Evolutionary conservation across 2,888 invertebrate genomes (phyloP).

Genomic region (Brenthis ino): DNA sequence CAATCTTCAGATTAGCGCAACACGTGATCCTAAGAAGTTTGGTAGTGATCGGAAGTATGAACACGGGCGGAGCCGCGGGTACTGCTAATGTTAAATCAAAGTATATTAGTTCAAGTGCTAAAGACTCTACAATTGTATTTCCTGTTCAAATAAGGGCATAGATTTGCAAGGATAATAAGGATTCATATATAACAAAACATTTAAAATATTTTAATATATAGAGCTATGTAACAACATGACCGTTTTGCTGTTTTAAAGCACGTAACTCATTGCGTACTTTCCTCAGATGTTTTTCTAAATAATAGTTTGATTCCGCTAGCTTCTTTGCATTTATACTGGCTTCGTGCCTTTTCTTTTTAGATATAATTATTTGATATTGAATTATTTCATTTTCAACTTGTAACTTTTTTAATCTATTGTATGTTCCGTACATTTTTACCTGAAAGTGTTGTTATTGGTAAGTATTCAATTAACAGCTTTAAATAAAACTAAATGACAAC

Average conservation of each 20-base stretch:
- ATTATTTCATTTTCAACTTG: conserved; percentile 55
- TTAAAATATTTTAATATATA: background rate
- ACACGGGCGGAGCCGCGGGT: too few relatives aligned
- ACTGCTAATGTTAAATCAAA: too few relatives aligned
- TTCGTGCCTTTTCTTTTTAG: conserved; percentile 57
- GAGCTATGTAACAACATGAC: background rate
- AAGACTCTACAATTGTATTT: too few relatives aligned
- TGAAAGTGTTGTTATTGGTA: too few relatives aligned
- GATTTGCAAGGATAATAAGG: too few relatives aligned
- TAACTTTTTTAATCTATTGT: conserved; percentile 46
- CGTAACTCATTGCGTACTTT: conserved; percentile 51
- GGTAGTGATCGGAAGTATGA: too few relatives aligned
- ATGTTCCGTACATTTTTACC: conserved; percentile 38
- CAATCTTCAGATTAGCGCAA: too few relatives aligned
- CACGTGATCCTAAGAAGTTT: too few relatives aligned
- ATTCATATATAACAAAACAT: background rate
- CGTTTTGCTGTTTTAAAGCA: conserved; percentile 46
- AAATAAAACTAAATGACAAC: too few relatives aligned
- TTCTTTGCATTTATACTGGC: conserved; percentile 55
- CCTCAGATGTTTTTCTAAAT: conserved; percentile 55
- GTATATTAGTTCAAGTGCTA: too few relatives aligned
- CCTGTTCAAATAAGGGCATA: too few relatives aligned
- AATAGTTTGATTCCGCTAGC: conserved; percentile 62
- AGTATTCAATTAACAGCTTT: too few relatives aligned
- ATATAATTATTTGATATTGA: conserved; percentile 49